Base-by-base conservation (phyloP, 2,797 vertebrate genomes). In the Microctenopoma lineatum region DNA sequence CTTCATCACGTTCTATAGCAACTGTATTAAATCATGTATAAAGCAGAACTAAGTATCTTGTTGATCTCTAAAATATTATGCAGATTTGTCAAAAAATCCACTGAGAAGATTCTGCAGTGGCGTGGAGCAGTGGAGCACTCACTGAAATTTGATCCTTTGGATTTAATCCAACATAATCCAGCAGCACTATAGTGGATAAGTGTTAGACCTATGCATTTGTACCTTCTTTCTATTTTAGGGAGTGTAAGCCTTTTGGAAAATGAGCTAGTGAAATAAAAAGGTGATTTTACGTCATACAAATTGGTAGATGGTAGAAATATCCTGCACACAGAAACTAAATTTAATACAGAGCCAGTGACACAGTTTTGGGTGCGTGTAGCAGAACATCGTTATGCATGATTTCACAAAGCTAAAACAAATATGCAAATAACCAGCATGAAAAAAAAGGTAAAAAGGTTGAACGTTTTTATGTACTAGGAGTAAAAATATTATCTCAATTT, bases 121-220 rank as follows among this genome's bases (percentile, higher is more conserved):
- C 5, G 29, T 71, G 81, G 71, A 73, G 85, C 86, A 45, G 65
- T 52, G 64, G 66, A 88, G 88, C 87, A 88, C 89, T 91, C 90
- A 88, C 83, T 90, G 87, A 90, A 88, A 90, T 90, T 87, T 92
- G 87, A 90, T 90, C 89, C 86, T 84, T 57, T 88, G 90, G 89
- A 86, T 90, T 91, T 89, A 88, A 80, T 79, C 81, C 79, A 80
- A 75, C 81, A 75, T 92, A 91, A 92, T 92, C 91, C 90, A 83
- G 38, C 84, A 67, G 91, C 88, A 88, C 89, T 88, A 91, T 86
- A 84, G 85, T 53, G 77, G 91, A 92, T 92, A 89, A 90, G 82
- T 81, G 84, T 77, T 87, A 81, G 90, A 87, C 91, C 87, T 84
- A 79, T 85, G 89, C 85, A 84, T 88, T 90, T 80, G 85, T 85